phyloP scores from a whole-genome alignment of 2,113 vertebrate genomes.

The Myocastor coypus region DNA sequence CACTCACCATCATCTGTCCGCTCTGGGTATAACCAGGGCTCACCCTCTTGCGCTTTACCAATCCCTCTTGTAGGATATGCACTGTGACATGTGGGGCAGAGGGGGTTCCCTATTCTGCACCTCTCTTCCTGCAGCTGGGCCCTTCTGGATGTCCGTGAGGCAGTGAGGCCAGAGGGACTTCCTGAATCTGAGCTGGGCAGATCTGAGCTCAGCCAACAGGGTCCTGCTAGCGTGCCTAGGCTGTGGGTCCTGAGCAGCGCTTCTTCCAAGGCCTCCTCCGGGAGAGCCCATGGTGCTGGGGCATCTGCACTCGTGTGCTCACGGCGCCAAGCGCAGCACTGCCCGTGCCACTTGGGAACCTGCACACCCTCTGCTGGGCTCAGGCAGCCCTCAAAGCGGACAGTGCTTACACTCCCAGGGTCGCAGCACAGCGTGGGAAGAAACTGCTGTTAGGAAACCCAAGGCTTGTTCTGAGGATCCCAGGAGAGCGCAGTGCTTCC shows the following conservation, averaged over 20 bases:
- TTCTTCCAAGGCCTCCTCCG: neutral
- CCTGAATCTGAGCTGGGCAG: neutral
- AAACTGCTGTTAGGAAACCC: neutral
- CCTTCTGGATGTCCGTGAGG: neutral
- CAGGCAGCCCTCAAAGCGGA: neutral
- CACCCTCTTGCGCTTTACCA: neutral
- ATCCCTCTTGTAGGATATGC: neutral
- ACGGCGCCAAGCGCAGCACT: neutral
- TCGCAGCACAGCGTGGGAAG: neutral
- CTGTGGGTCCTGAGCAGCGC: neutral
- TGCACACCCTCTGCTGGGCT: neutral
- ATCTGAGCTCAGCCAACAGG: neutral
- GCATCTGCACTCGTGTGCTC: neutral
- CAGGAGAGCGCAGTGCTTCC: neutral
- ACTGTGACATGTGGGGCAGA: no score
- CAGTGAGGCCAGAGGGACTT: neutral
- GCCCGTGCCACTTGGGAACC: accelerated
- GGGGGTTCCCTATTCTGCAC: no score
- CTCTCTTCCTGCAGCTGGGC: neutral
- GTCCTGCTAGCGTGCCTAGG: neutral
- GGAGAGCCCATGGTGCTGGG: accelerated
- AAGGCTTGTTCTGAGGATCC: neutral
- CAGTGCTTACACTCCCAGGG: neutral
- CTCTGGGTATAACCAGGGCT: neutral
- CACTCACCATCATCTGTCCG: accelerated